Evolutionary conservation across 2,113 vertebrate genomes (phyloP).

Genomic region (Alligator sinensis): DNA sequence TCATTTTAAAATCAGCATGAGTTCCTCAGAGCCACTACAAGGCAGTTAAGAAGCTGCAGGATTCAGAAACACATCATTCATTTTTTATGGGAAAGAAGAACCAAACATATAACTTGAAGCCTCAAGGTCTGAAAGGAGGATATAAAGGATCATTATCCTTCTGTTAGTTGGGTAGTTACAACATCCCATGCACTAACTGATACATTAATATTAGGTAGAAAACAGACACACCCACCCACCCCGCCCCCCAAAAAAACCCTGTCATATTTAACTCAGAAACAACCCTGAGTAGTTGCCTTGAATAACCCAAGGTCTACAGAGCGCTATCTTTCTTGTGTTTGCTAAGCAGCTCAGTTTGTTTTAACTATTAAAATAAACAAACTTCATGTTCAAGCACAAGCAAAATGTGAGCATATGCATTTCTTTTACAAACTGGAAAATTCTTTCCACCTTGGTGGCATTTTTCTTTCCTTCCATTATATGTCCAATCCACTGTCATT

Average conservation of each 20-base stretch:
- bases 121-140: neutral
- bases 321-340: neutral
- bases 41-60: neutral
- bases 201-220: neutral
- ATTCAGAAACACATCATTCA: neutral
- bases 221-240: neutral
- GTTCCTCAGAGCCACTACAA: neutral
- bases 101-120: neutral
- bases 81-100: neutral
- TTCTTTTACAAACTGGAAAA: neutral
- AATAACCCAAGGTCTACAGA: slow-evolving; percentile 17
- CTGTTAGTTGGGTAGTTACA: accelerated
- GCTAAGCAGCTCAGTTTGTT: slow-evolving; percentile 11
- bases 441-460: neutral
- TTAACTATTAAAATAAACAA: slow-evolving; percentile 19
- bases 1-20: neutral
- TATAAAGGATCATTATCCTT: neutral
- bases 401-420: neutral
- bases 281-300: neutral
- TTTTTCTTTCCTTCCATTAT: neutral
- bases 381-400: neutral
- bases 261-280: neutral
- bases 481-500: neutral
- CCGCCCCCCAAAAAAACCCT: too few relatives aligned
- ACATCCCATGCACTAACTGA: neutral